phyloP scores from a whole-genome alignment of 2,113 vertebrate species.

The Halichoerus grypus region DNA sequence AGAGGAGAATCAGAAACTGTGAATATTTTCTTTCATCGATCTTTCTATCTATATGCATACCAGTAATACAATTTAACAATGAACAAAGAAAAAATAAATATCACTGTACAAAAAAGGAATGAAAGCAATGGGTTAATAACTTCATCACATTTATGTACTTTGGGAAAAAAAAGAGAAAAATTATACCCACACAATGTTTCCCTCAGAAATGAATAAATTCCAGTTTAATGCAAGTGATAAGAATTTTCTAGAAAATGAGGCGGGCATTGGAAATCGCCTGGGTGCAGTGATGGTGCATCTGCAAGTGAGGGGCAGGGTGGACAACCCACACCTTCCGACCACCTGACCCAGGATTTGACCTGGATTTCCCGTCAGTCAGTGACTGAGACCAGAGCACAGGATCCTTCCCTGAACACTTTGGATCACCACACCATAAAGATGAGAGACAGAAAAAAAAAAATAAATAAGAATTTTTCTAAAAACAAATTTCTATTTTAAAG shows the following conservation, averaged over 20 bases:
- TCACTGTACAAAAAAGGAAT: background rate
- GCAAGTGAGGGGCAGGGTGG: background rate
- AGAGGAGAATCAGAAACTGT: constrained; percentile 47
- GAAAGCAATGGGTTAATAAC: background rate
- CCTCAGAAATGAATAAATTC: background rate
- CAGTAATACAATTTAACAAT: constrained; percentile 37
- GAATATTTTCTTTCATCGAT: constrained; percentile 30
- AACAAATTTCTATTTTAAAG: constrained; percentile 31
- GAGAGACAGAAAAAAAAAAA: background rate
- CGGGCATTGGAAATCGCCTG: constrained; percentile 60
- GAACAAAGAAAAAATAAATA: constrained; percentile 12
- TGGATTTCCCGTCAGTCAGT: background rate
- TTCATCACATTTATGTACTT: background rate
- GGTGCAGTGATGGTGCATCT: background rate
- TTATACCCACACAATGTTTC: background rate
- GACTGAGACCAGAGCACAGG: background rate
- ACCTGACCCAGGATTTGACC: background rate
- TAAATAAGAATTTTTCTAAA: background rate
- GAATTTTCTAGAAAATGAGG: background rate
- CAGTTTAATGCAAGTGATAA: background rate
- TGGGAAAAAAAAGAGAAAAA: background rate
- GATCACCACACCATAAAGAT: background rate
- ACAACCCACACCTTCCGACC: background rate
- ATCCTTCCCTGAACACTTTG: background rate
- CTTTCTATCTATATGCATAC: background rate